phyloP scores from a whole-genome alignment of 1,140 invertebrate genomes.

The Ganaspis sp. region DNA sequence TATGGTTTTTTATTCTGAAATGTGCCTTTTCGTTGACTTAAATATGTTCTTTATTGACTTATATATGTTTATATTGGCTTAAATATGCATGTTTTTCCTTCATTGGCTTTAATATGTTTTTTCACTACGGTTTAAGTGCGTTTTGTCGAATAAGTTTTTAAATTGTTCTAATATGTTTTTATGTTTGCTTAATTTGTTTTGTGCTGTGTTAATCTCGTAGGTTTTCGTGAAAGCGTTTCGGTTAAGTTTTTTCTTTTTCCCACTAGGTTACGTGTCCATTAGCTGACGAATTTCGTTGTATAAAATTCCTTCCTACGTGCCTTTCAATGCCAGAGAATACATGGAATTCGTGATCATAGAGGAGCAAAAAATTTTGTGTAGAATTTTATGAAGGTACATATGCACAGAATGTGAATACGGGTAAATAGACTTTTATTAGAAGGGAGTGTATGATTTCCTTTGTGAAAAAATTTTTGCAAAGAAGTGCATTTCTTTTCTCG shows the following conservation, averaged over 20 bases:
- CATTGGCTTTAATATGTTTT: too few species aligned
- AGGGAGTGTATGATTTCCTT: not conserved
- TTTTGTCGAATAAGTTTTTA: too few species aligned
- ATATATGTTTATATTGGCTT: too few species aligned
- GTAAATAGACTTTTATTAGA: not conserved
- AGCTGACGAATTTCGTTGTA: constrained; percentile 56
- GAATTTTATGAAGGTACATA: not conserved
- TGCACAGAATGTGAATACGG: not conserved
- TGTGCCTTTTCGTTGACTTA: too few species aligned
- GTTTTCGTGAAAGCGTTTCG: too few species aligned
- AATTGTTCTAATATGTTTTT: too few species aligned
- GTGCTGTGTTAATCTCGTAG: too few species aligned
- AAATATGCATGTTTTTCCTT: too few species aligned
- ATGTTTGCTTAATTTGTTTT: too few species aligned
- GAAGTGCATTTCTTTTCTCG: not conserved
- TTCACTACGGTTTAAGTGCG: too few species aligned
- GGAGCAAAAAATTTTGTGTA: not conserved
- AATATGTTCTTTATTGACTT: too few species aligned
- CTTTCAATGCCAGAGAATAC: constrained; percentile 8
- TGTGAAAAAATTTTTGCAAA: not conserved
- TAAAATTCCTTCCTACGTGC: not conserved
- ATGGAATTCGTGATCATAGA: constrained; percentile 20
- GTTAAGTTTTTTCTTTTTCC: not conserved
- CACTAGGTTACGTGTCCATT: constrained; percentile 60
- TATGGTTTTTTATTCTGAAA: too few species aligned